Conservation (phyloP, 2,888 invertebrate species). For the Pimpla rufipes region DNA sequence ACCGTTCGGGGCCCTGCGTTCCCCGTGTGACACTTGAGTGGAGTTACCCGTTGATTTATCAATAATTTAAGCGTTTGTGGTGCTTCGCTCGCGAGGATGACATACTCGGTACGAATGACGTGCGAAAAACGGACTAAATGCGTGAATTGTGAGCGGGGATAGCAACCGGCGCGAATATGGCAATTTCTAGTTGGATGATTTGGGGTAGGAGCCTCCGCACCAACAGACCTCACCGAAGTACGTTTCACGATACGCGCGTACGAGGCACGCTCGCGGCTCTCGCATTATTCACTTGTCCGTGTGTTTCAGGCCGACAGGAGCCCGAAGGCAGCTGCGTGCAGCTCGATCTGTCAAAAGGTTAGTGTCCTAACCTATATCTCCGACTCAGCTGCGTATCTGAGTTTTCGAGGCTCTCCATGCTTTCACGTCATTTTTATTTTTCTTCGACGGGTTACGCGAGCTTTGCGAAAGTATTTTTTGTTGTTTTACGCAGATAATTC, state of each 20-base stretch:
- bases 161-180: constrained; percentile 84
- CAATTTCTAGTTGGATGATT: constrained; percentile 87
- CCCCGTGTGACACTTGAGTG: constrained; percentile 74
- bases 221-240: constrained; percentile 85
- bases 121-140: constrained; percentile 76
- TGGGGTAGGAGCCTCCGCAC: constrained; percentile 85
- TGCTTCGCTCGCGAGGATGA: constrained; percentile 77
- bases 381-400: constrained; percentile 21
- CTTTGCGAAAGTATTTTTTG: background rate
- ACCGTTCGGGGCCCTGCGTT: constrained; percentile 17
- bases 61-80: constrained; percentile 75
- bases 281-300: constrained; percentile 51
- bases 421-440: background rate
- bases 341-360: constrained; percentile 87
- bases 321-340: constrained; percentile 89
- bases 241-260: constrained; percentile 73
- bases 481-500: background rate
- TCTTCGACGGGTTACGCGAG: background rate
- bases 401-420: constrained; percentile 1
- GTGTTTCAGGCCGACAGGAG: constrained; percentile 82
- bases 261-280: constrained; percentile 51
- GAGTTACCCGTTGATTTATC: constrained; percentile 73
- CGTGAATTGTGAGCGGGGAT: constrained; percentile 78
- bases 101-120: constrained; percentile 73
- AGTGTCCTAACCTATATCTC: constrained; percentile 79